Evolutionary conservation across 2,113 vertebrate genomes (phyloP).

Genomic region (Bos taurus): ARS-UCD2.0 NC_037335.1:112067001-112067500

Average conservation of each 20-base stretch:
- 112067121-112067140: not conserved
- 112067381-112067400: not conserved
- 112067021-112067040: not conserved
- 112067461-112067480: not conserved
- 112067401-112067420: not conserved
- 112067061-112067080: not conserved
- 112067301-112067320: not conserved
- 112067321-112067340: not conserved
- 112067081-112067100: too few relatives aligned
- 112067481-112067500: not conserved
- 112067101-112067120: not conserved
- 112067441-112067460: not conserved
- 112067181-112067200: fast-evolving
- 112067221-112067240: not conserved
- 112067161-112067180: not conserved
- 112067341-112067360: not conserved
- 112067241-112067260: not conserved
- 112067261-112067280: fast-evolving
- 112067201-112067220: fast-evolving
- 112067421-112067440: not conserved
- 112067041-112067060: not conserved
- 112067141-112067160: not conserved
- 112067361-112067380: not conserved
- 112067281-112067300: fast-evolving
- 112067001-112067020: not conserved